Conservation (phyloP, 1,140 invertebrate species). For the Melipona quadrifasciata region DNA sequence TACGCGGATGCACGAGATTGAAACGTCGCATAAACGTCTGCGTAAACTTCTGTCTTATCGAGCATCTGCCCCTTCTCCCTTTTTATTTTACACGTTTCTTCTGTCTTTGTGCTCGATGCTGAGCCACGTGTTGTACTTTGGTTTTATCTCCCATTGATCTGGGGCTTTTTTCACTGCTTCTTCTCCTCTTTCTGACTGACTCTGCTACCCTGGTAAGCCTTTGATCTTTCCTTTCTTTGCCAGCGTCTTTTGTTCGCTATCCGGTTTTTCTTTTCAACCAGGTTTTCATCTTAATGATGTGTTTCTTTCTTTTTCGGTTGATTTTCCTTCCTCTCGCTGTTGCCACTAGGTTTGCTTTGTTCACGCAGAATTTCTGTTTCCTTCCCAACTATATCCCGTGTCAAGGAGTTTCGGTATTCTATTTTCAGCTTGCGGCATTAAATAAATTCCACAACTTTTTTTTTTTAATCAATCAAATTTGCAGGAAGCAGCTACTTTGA, state of each 20-base stretch:
- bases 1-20: no score
- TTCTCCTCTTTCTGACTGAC: no score
- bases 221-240: neutral
- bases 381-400: neutral
- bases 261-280: neutral
- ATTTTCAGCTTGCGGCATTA: neutral
- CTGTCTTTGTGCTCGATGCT: neutral
- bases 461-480: no score
- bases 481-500: no score
- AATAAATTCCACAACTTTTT: no score
- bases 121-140: neutral
- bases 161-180: no score
- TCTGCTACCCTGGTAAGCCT: neutral
- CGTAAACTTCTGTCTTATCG: neutral
- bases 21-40: no score
- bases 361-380: neutral
- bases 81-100: neutral
- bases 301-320: neutral
- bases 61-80: neutral
- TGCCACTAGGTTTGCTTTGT: neutral
- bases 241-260: neutral
- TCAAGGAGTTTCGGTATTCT: neutral
- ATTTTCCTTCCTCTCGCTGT: neutral
- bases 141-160: neutral
- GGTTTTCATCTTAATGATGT: neutral